A percentile compares a stretch with the other conserved stretches of the same genome.
Evolutionary conservation across 2,797 vertebrate genomes (phyloP).

Genomic region (Acipenser transmontanus): DNA sequence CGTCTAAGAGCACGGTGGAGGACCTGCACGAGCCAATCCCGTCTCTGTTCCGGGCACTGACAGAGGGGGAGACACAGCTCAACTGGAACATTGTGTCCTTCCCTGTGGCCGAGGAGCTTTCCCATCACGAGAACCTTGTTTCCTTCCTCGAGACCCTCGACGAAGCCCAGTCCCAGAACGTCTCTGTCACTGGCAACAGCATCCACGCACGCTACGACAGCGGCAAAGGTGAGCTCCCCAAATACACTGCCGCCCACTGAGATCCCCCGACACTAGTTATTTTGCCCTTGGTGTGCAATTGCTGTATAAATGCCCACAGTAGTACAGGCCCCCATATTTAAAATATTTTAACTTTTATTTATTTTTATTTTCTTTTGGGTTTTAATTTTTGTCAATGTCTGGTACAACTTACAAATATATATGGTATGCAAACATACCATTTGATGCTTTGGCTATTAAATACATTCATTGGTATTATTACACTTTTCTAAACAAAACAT

Average conservation of each 20-base stretch:
- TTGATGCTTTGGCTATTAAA: too few species aligned
- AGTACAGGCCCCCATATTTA: too few species aligned
- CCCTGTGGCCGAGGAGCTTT: constrained; percentile 87
- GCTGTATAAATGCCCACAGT: too few species aligned
- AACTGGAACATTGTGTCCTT: constrained; percentile 97
- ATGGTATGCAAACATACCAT: too few species aligned
- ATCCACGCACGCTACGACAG: constrained; percentile 76
- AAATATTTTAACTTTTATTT: too few species aligned
- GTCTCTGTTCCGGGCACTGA: constrained; percentile 90
- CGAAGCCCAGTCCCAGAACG: constrained; percentile 77
- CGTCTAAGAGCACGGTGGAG: constrained; percentile 95
- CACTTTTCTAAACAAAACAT: too few species aligned
- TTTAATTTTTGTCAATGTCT: too few species aligned
- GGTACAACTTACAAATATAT: too few species aligned
- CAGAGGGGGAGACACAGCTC: constrained; percentile 81
- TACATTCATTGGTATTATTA: too few species aligned
- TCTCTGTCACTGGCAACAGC: constrained; percentile 80
- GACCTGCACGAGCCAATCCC: constrained; percentile 90
- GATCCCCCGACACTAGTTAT: too few species aligned
- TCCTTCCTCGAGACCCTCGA: constrained; percentile 90
- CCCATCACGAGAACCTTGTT: constrained; percentile 89
- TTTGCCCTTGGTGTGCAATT: too few species aligned
- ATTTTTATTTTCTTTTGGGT: too few species aligned
- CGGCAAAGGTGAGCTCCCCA: constrained; percentile 59
- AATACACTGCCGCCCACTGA: not conserved